phyloP scores from a whole-genome alignment of 2,888 invertebrate genomes.

The Eupeodes latifasciatus region DNA sequence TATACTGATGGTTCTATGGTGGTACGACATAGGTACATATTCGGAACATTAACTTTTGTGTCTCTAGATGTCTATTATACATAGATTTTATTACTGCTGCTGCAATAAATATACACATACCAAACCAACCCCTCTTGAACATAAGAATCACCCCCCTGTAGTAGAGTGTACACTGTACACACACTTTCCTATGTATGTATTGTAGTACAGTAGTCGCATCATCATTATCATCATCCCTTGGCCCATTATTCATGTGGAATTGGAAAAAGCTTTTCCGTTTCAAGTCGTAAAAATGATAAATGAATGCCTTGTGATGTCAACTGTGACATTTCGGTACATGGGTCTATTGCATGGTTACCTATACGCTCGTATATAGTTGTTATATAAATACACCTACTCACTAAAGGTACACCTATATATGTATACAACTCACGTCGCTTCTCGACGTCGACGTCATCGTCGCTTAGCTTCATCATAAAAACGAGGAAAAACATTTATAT shows the following conservation, averaged over 20 bases:
- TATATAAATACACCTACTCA: constrained; percentile 6
- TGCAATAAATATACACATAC: constrained; percentile 45
- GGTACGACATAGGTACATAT: not conserved
- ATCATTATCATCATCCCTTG: constrained; percentile 32
- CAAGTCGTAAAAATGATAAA: constrained; percentile 75
- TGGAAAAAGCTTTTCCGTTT: constrained; percentile 75
- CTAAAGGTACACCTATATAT: not conserved
- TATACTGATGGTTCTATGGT: no score
- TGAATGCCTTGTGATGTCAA: constrained; percentile 71
- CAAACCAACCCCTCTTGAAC: constrained; percentile 21
- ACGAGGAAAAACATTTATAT: constrained; percentile 48
- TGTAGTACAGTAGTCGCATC: constrained; percentile 16
- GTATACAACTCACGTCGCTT: constrained; percentile 14
- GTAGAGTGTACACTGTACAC: no score
- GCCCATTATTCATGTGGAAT: constrained; percentile 73
- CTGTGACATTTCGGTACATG: constrained; percentile 69
- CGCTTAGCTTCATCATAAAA: constrained; percentile 54
- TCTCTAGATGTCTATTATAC: constrained; percentile 72
- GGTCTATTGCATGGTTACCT: constrained; percentile 34
- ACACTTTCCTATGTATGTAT: no score
- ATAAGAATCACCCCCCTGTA: not conserved
- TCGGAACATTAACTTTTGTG: constrained; percentile 74
- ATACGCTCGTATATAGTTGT: not conserved
- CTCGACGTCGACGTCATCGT: no score
- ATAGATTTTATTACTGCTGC: constrained; percentile 73